Conservation (phyloP, 2,888 invertebrate genomes). For the Toxonevra muliebris region DNA sequence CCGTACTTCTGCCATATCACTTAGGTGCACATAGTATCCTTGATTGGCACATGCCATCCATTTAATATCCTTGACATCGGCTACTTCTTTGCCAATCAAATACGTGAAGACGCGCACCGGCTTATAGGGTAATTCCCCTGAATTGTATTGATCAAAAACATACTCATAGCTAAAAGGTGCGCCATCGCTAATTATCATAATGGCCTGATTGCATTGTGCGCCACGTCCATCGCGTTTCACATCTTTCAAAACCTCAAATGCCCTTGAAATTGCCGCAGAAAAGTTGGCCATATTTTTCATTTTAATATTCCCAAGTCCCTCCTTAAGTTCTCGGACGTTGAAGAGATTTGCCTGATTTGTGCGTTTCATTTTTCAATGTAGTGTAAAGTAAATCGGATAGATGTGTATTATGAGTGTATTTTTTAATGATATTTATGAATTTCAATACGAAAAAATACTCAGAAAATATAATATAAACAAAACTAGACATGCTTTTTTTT, state of each 20-base stretch:
- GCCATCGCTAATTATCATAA: constrained; percentile 99
- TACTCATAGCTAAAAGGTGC: constrained; percentile 94
- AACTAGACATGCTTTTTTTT: too few species aligned
- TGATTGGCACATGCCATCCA: constrained; percentile 99
- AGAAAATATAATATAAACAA: too few species aligned
- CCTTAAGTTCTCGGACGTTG: constrained; percentile 83
- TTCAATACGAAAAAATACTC: too few species aligned
- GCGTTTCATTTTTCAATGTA: constrained; percentile 7
- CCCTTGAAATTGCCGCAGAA: constrained; percentile 85
- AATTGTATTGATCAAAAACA: constrained; percentile 90
- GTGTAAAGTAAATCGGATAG: too few species aligned
- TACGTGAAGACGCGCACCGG: constrained; percentile 97
- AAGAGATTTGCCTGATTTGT: constrained; percentile 79
- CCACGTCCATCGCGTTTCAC: constrained; percentile 74
- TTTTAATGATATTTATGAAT: too few species aligned
- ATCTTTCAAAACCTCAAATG: constrained; percentile 84
- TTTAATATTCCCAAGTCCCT: constrained; percentile 78
- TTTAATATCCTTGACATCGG: constrained; percentile 91
- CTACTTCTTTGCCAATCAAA: constrained; percentile 93
- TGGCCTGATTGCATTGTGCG: constrained; percentile 89
- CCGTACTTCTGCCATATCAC: constrained; percentile 95
- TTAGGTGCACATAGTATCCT: constrained; percentile 95
- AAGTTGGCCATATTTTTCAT: constrained; percentile 95
- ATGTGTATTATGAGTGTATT: too few species aligned
- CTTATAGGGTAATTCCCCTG: constrained; percentile 76